Evolutionary conservation across 2,888 invertebrate species (phyloP).

Genomic region (Coenonympha arcania): DNA sequence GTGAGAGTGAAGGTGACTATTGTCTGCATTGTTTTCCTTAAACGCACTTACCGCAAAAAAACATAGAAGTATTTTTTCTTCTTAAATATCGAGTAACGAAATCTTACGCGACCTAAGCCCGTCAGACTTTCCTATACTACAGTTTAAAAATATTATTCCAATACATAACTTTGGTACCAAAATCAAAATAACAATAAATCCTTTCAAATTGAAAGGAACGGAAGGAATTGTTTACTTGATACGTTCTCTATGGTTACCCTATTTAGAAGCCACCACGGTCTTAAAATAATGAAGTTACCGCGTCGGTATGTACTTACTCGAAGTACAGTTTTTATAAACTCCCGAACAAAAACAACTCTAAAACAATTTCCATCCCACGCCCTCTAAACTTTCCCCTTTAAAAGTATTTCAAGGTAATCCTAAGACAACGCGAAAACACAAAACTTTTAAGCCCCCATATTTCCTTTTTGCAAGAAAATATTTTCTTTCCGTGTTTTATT

Average conservation of each 20-base stretch:
- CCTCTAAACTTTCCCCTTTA: slow-evolving; percentile 39
- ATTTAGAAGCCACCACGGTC: slow-evolving; percentile 7
- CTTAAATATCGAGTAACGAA: too few species aligned
- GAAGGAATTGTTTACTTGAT: too few species aligned
- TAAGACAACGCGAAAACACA: slow-evolving; percentile 59
- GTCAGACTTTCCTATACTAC: too few species aligned
- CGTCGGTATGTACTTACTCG: slow-evolving; percentile 20
- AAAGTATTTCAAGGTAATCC: slow-evolving; percentile 63
- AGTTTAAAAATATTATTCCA: too few species aligned
- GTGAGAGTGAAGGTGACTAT: too few species aligned
- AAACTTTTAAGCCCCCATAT: slow-evolving; percentile 60
- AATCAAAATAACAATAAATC: too few species aligned
- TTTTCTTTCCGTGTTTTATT: slow-evolving; percentile 38
- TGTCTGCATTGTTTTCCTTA: too few species aligned
- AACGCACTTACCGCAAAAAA: too few species aligned
- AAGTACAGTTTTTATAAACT: slow-evolving; percentile 28
- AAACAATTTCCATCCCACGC: slow-evolving; percentile 43
- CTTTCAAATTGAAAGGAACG: too few species aligned
- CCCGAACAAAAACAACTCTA: slow-evolving; percentile 42
- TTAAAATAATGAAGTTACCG: slow-evolving; percentile 22
- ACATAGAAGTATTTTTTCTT: too few species aligned
- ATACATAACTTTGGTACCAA: too few species aligned
- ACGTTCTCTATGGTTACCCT: slow-evolving; percentile 1
- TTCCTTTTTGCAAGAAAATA: slow-evolving; percentile 59
- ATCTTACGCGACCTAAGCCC: too few species aligned